These are phyloP conservation scores for Spondyliosoma cantharus DNA, from an alignment of 2,797 vertebrate species.

Conservation along the genomic window DNA sequence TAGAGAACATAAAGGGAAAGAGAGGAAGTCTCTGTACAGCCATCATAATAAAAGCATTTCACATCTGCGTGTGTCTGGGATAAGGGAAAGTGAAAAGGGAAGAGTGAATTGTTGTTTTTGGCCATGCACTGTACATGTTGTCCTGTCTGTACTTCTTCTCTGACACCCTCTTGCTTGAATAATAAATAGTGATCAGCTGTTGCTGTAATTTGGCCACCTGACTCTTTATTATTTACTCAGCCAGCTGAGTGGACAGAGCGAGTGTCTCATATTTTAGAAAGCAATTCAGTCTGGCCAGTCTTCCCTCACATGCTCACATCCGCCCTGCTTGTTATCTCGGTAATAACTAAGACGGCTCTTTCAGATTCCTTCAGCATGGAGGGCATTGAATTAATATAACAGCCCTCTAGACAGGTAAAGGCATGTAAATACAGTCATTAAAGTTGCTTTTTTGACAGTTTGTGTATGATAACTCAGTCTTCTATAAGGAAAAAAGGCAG, in stretches of 20 bases:
- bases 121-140: constrained; percentile 19
- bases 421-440: constrained; percentile 12
- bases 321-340: constrained; percentile 28
- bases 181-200: constrained; percentile 75
- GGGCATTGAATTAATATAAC: constrained; percentile 3
- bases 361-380: constrained; percentile 26
- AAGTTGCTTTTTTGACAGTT: constrained; percentile 24
- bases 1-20: constrained; percentile 41
- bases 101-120: constrained; percentile 55
- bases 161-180: constrained; percentile 61
- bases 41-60: constrained; percentile 34
- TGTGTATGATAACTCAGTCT: not conserved
- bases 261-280: constrained; percentile 28
- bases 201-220: constrained; percentile 68
- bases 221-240: constrained; percentile 56
- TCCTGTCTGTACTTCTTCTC: constrained; percentile 53
- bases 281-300: constrained; percentile 28
- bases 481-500: not conserved
- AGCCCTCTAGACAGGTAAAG: constrained; percentile 24
- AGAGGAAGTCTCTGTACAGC: constrained; percentile 56
- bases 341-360: constrained; percentile 20
- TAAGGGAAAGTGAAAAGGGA: constrained; percentile 36
- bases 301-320: constrained; percentile 11
- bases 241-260: constrained; percentile 47
- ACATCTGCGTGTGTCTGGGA: constrained; percentile 27